Percentiles rank a stretch among this genome's conserved stretches.
phyloP scores from a whole-genome alignment of 2,888 invertebrate genomes.

The Eudasyphora cyanicolor region DNA sequence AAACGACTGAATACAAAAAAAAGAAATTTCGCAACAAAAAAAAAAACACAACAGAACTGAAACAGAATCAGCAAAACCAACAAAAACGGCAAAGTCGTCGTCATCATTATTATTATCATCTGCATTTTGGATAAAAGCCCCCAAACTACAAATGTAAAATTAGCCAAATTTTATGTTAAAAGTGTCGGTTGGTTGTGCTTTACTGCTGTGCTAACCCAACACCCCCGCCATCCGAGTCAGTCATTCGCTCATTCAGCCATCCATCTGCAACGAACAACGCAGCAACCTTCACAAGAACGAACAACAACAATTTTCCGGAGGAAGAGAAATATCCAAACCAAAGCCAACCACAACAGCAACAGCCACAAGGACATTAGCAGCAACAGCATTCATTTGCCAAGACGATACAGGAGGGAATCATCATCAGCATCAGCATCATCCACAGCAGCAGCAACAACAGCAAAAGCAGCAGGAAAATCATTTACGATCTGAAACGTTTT shows the following conservation, averaged over 20 bases:
- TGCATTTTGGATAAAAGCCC: background rate
- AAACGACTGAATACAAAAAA: conserved; percentile 23
- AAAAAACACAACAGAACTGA: conserved; percentile 5
- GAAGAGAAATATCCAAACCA: background rate
- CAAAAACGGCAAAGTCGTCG: no score
- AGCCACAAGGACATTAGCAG: conserved; percentile 6
- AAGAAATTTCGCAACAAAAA: background rate
- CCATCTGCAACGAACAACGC: background rate
- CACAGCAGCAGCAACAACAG: no score
- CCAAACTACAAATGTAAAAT: conserved; percentile 44
- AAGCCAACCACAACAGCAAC: conserved; percentile 4
- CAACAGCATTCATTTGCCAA: conserved; percentile 6
- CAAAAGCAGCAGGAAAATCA: background rate
- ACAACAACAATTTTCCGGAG: background rate
- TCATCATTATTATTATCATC: no score
- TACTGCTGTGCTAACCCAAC: no score
- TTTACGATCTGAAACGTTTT: conserved; percentile 25
- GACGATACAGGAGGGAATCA: background rate
- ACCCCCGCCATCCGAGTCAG: background rate
- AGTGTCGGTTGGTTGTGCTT: conserved; percentile 34
- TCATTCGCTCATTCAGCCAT: background rate
- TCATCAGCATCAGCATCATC: no score
- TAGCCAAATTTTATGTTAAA: conserved; percentile 60
- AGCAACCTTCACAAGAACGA: background rate
- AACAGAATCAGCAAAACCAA: conserved; percentile 3